Conservation (phyloP, 2,113 vertebrate genomes). For the Nothobranchius kuhntae region DNA sequence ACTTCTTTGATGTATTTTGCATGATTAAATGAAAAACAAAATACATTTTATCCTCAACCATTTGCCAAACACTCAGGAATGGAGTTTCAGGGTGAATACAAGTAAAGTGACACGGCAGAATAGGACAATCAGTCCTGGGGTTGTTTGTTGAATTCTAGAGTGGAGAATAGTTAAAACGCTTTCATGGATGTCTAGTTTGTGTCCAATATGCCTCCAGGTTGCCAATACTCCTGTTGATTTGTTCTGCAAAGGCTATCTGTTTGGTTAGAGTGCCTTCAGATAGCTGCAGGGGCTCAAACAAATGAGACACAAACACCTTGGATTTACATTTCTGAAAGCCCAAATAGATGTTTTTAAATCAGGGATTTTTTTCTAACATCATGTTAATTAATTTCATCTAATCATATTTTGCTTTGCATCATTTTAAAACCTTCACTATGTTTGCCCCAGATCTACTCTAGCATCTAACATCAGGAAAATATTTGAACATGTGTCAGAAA, state of each 20-base stretch:
- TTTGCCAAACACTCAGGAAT: too few species aligned
- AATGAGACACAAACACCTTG: background rate
- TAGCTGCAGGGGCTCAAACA: background rate
- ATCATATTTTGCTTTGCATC: background rate
- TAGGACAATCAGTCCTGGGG: background rate
- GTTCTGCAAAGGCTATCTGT: background rate
- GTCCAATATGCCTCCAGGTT: conserved; percentile 11
- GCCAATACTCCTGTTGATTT: conserved; percentile 3
- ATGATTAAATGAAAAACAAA: background rate
- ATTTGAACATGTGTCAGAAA: too few species aligned
- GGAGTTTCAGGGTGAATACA: background rate
- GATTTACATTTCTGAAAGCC: background rate
- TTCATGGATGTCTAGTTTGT: conserved; percentile 7
- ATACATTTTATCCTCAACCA: background rate
- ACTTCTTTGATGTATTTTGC: background rate
- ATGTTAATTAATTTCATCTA: background rate
- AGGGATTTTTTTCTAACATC: background rate
- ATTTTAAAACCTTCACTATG: background rate
- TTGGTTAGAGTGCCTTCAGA: background rate
- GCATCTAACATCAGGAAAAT: too few species aligned
- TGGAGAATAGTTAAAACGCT: background rate
- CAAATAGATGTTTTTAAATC: background rate
- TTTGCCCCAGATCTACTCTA: too few species aligned
- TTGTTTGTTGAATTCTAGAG: background rate
- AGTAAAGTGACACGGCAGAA: background rate